phyloP scores from a whole-genome alignment of 2,113 vertebrate species.

The Scomber japonicus region DNA sequence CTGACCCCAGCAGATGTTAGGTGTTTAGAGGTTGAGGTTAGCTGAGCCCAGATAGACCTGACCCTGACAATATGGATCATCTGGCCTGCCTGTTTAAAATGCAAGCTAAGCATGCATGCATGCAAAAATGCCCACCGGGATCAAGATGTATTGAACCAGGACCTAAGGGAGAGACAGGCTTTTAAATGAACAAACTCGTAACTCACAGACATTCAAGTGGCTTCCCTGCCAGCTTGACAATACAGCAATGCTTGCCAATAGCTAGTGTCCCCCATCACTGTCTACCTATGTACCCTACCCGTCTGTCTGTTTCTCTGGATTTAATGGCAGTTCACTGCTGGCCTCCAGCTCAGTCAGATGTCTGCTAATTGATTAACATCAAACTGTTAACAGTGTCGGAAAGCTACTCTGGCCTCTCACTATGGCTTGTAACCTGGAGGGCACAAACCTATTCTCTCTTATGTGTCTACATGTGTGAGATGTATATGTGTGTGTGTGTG shows the following conservation, averaged over 20 bases:
- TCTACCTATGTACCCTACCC: slow-evolving; percentile 40
- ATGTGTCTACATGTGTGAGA: slow-evolving; percentile 5
- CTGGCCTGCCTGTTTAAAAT: slow-evolving; percentile 53
- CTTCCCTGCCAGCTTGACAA: neutral
- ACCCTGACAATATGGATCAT: slow-evolving; percentile 57
- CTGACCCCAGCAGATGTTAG: slow-evolving; percentile 67
- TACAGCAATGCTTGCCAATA: slow-evolving; percentile 35
- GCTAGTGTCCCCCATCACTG: slow-evolving; percentile 15
- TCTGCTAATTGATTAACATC: slow-evolving; percentile 78
- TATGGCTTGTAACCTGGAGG: slow-evolving; percentile 59
- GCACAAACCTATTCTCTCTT: slow-evolving; percentile 27
- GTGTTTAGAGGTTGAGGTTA: slow-evolving; percentile 57
- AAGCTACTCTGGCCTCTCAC: slow-evolving; percentile 58
- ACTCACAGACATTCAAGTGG: neutral
- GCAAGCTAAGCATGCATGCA: slow-evolving; percentile 21
- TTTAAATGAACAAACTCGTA: neutral
- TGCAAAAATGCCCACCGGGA: neutral
- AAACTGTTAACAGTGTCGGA: slow-evolving; percentile 58
- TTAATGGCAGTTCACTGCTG: slow-evolving; percentile 41
- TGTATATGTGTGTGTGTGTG: slow-evolving; percentile 10
- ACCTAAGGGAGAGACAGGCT: neutral
- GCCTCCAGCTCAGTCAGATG: slow-evolving; percentile 62
- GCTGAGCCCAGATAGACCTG: slow-evolving; percentile 44
- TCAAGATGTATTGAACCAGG: neutral
- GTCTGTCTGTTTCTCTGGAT: neutral